Conservation (phyloP, 2,888 invertebrate species). For the Eupithecia vulgata region DNA sequence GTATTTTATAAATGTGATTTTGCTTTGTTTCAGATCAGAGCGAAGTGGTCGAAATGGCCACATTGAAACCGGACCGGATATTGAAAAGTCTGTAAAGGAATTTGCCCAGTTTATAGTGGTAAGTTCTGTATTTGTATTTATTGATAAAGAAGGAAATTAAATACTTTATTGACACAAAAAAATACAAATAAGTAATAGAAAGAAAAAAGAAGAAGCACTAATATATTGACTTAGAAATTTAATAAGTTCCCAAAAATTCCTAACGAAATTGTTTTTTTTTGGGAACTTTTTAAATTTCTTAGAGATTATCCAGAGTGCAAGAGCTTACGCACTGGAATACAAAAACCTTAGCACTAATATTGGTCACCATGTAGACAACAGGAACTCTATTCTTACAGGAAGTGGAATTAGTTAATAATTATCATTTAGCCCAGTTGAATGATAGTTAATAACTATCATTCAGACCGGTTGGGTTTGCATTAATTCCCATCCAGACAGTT, state of each 20-base stretch:
- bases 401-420: background rate
- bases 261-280: too few relatives aligned
- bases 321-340: too few relatives aligned
- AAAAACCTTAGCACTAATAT: background rate
- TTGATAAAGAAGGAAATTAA: background rate
- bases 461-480: too few relatives aligned
- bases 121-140: background rate
- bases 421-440: too few relatives aligned
- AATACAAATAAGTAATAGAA: too few relatives aligned
- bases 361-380: background rate
- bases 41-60: background rate
- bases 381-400: background rate
- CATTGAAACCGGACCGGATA: background rate
- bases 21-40: background rate
- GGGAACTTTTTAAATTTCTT: too few relatives aligned
- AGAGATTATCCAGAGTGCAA: too few relatives aligned
- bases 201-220: too few relatives aligned
- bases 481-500: too few relatives aligned
- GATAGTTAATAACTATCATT: too few relatives aligned
- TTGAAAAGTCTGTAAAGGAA: background rate
- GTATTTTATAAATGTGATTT: background rate
- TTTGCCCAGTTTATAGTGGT: background rate
- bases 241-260: too few relatives aligned
- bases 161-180: background rate
- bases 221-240: too few relatives aligned